Base-by-base conservation (phyloP, 2,888 invertebrate genomes). In the Athalia rosae region DNA sequence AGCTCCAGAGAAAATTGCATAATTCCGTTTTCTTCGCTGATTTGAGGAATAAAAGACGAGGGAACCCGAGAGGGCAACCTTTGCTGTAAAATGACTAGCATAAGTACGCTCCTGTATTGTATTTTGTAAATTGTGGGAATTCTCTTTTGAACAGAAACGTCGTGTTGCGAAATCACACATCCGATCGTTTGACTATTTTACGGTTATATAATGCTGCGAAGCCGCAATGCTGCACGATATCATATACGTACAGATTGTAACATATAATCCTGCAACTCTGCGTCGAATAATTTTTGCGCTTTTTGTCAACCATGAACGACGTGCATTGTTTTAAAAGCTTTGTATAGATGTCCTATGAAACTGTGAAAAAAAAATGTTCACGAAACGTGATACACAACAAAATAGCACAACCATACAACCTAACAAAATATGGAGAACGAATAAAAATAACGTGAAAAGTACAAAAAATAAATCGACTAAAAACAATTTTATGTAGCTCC, bases 141-240 rank as follows among this genome's bases (percentile, higher is more conserved):
- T 6, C 45, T 71, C 71, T 56, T 58, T n/a, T 58, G 56, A 71
- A 71, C 56, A 71, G 71, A 71, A 58, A 71, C 56, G 71, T 71
- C 56, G 71, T 58, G 56, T n/a, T 58, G 56, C n/a, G 56, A 28
- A 56, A 71, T 58, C 56, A 71, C 71, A 56, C 71, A 15, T 28
- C 28, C 28, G 28, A 28, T 28, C 2, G 28, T 28, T 28, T 28
- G 28, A 28, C 71, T 45, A 45, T 58, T 71, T 71, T 58, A 13
- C 71, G 41, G 9, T 53, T 45, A 43, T 71, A 56, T 9, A 58
- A 15, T 6, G 15, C 4, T 61, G 11, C 58, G 7, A 45, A 71
- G 13, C 58, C 58, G 71, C 71, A 56, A 56, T 71, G 71, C 58
- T 13, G 56, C 56, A 71, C 71, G 71, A 8, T 41, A 58, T 45